A percentile compares a stretch with the other conserved stretches of the same genome.
Evolutionary conservation across 92 coral and sea anemone genomes (phyloP).

Genomic region (Epizoanthus fatuus): DNA sequence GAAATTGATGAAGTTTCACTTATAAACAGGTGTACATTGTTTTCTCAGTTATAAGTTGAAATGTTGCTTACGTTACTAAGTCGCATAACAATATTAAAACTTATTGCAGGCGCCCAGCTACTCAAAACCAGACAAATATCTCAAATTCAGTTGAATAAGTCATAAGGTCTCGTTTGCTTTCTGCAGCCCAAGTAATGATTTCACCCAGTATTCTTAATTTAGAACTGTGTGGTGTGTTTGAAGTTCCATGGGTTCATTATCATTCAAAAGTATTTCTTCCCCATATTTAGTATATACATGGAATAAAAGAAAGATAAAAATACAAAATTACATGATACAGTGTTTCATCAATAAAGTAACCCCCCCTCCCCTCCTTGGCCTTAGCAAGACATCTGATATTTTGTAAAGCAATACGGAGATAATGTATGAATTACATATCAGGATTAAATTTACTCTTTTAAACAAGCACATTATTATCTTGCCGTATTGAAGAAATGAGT

Average conservation of each 20-base stretch:
- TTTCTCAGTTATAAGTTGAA: not conserved
- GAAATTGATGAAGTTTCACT: not conserved
- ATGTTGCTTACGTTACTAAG: not conserved
- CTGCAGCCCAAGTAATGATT: not conserved
- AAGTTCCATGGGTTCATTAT: not conserved
- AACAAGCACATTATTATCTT: too few species aligned
- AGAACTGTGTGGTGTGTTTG: not conserved
- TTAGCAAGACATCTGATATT: too few species aligned
- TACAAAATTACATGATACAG: constrained; percentile 4
- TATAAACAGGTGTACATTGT: not conserved
- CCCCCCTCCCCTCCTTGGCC: too few species aligned
- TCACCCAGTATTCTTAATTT: not conserved
- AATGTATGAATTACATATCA: too few species aligned
- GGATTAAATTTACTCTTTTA: too few species aligned
- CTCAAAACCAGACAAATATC: too few species aligned
- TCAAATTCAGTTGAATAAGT: too few species aligned
- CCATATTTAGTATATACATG: too few species aligned
- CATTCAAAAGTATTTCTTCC: too few species aligned
- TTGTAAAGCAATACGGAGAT: too few species aligned
- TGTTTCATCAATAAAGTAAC: not conserved
- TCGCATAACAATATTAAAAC: not conserved
- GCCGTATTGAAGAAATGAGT: too few species aligned
- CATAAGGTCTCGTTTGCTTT: not conserved
- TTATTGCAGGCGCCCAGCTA: too few species aligned
- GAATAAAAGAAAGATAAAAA: not conserved